phyloP scores from a whole-genome alignment of 2,797 vertebrate species.

The Mormyrus hasselquistii region DNA sequence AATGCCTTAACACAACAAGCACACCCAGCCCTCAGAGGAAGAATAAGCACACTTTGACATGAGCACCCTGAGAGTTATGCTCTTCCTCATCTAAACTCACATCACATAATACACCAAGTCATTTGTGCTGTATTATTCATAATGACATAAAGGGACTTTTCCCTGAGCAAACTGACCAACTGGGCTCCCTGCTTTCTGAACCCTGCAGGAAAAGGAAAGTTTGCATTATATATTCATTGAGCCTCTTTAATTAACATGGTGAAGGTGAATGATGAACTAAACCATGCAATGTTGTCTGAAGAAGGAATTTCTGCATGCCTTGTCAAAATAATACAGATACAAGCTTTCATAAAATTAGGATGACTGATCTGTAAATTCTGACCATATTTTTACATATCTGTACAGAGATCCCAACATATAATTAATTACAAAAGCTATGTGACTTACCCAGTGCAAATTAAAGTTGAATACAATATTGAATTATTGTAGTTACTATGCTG shows the following conservation, averaged over 20 bases:
- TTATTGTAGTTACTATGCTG: neutral
- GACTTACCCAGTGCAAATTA: neutral
- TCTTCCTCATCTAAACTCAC: neutral
- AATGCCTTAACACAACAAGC: slow-evolving; percentile 22
- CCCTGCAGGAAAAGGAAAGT: slow-evolving; percentile 42
- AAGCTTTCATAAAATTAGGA: neutral
- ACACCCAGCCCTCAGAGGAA: neutral
- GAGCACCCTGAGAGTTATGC: neutral
- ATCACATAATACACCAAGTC: neutral
- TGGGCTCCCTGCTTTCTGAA: slow-evolving; percentile 17
- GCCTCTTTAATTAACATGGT: slow-evolving; percentile 59
- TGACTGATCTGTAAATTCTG: neutral
- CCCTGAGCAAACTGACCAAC: slow-evolving; percentile 36
- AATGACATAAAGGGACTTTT: slow-evolving; percentile 23
- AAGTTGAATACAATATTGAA: neutral
- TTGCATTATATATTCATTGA: slow-evolving; percentile 56
- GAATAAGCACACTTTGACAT: neutral
- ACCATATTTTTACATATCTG: neutral
- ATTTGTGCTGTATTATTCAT: neutral
- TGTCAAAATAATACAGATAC: slow-evolving; percentile 35
- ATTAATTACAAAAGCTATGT: neutral
- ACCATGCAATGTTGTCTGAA: slow-evolving; percentile 53
- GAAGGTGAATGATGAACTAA: slow-evolving; percentile 58
- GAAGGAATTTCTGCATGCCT: slow-evolving; percentile 46
- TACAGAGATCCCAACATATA: neutral